These are phyloP conservation scores for Anhinga anhinga DNA, from an alignment of 2,113 vertebrate genomes.

Conservation along the genomic window DNA sequence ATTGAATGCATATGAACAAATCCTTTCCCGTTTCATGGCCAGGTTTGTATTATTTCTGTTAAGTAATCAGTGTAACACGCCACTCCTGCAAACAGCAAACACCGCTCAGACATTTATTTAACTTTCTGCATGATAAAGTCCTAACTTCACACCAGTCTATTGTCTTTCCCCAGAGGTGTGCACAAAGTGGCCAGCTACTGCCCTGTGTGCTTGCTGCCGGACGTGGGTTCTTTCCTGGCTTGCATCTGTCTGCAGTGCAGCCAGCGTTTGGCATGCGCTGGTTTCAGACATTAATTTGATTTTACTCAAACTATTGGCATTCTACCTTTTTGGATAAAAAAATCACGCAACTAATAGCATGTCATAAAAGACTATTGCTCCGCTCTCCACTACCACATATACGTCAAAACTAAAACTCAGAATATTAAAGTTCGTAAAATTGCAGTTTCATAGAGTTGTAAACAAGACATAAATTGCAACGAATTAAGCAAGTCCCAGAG, in stretches of 20 bases:
- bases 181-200: not conserved
- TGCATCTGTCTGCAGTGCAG: not conserved
- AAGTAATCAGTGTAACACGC: not conserved
- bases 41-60: not conserved
- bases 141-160: not conserved
- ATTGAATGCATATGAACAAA: not conserved
- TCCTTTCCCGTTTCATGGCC: not conserved
- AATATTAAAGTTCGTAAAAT: not conserved
- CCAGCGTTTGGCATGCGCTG: not conserved
- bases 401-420: not conserved
- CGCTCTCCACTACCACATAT: not conserved
- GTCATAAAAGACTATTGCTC: not conserved
- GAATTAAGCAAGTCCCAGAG: not conserved
- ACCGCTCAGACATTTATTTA: conserved; percentile 5
- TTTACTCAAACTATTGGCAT: not conserved
- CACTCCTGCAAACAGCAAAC: conserved; percentile 54
- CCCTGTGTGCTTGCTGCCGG: not conserved
- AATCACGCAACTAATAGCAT: not conserved
- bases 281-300: not conserved
- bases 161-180: not conserved
- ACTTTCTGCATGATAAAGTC: conserved; percentile 27
- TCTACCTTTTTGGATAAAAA: not conserved
- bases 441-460: not conserved
- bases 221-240: not conserved
- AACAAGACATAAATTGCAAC: not conserved